phyloP scores from a whole-genome alignment of 2,888 invertebrate genomes.

The Oscheius myriophilus region DNA sequence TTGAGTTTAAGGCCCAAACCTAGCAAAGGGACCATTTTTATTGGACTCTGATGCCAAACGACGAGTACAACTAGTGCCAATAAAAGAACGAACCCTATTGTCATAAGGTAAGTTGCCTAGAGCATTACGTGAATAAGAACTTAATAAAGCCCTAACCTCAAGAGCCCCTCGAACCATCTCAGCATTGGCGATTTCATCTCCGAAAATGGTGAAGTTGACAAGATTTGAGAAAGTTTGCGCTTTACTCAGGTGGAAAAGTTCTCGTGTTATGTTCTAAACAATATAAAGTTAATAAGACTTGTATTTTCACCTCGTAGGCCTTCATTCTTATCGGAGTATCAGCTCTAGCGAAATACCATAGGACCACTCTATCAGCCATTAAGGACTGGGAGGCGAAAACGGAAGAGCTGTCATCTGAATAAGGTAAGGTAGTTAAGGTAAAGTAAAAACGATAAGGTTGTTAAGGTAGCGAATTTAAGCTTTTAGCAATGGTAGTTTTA shows the following conservation, averaged over 20 bases:
- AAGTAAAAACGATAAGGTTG: not conserved
- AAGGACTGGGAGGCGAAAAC: constrained; percentile 4
- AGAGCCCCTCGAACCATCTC: constrained; percentile 69
- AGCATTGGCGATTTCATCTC: constrained; percentile 66
- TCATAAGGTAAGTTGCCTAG: constrained; percentile 64
- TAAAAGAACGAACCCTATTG: constrained; percentile 66
- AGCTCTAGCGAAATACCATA: constrained; percentile 66
- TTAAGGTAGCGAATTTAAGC: not conserved
- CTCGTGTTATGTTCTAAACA: constrained; percentile 15
- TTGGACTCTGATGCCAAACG: constrained; percentile 36
- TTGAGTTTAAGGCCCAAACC: constrained; percentile 1
- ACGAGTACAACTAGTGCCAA: constrained; percentile 62
- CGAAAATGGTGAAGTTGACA: constrained; percentile 65
- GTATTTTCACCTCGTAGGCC: constrained; percentile 29
- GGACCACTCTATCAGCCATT: constrained; percentile 47
- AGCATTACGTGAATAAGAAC: constrained; percentile 18
- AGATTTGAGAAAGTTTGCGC: constrained; percentile 31
- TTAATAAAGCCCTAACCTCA: constrained; percentile 41
- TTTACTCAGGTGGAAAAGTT: constrained; percentile 56
- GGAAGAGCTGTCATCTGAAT: constrained; percentile 3
- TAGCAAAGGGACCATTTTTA: constrained; percentile 35
- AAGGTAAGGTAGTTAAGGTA: not conserved
- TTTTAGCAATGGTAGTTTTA: constrained; percentile 1
- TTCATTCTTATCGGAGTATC: constrained; percentile 53
- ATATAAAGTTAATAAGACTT: no score